Evolutionary conservation across 2,888 invertebrate genomes (phyloP).

Genomic region (Kuschelorhynchus macadamiae): DNA sequence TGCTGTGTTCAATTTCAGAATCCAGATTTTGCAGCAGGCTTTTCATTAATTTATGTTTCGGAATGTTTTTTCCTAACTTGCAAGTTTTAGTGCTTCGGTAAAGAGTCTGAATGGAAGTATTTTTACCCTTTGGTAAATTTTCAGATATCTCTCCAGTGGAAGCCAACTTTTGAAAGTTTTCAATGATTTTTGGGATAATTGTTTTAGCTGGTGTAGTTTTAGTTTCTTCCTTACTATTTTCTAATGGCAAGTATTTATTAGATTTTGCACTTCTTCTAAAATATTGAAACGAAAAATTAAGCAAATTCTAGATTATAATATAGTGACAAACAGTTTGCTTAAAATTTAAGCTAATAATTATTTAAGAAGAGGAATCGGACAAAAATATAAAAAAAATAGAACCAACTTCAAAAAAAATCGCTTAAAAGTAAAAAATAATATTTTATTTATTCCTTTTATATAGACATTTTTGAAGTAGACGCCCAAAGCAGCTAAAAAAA

Average conservation of each 20-base stretch:
- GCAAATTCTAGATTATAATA: too few species aligned
- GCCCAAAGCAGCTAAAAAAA: too few species aligned
- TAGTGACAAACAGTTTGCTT: too few species aligned
- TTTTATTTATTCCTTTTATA: too few species aligned
- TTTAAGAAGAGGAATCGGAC: too few species aligned
- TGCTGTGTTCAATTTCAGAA: constrained; percentile 7
- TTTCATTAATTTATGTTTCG: constrained; percentile 57
- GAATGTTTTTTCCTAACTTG: constrained; percentile 55
- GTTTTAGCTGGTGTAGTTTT: constrained; percentile 39
- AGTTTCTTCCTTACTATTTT: too few species aligned
- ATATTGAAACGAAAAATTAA: too few species aligned
- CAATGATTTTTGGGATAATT: constrained; percentile 52
- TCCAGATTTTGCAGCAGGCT: constrained; percentile 53
- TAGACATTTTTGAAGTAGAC: too few species aligned
- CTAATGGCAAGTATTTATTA: constrained; percentile 14
- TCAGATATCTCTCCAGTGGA: constrained; percentile 26
- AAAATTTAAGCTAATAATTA: too few species aligned
- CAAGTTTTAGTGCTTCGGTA: constrained; percentile 48
- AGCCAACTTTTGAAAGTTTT: constrained; percentile 50
- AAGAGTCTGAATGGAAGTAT: constrained; percentile 49
- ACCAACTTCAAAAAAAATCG: too few species aligned
- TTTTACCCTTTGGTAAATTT: constrained; percentile 17
- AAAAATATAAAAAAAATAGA: too few species aligned
- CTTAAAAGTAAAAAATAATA: too few species aligned
- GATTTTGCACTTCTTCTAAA: neutral